phyloP scores from a whole-genome alignment of 2,113 vertebrate genomes.

The Nicator chloris region DNA sequence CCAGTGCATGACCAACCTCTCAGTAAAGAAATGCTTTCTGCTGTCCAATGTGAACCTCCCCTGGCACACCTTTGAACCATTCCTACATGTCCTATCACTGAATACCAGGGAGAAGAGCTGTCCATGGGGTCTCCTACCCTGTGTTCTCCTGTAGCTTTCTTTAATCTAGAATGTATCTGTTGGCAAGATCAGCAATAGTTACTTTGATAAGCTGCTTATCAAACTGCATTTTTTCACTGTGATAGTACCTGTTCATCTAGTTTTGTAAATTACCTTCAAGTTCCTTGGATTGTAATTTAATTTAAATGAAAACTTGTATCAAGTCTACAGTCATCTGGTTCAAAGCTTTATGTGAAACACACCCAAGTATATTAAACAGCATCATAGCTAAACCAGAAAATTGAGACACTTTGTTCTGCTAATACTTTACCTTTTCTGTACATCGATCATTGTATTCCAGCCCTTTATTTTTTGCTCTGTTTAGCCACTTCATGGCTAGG shows the following conservation, averaged over 20 bases:
- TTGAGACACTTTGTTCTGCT: neutral
- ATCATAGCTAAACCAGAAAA: neutral
- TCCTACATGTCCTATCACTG: neutral
- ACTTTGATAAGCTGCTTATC: neutral
- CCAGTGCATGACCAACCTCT: neutral
- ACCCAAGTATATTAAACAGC: neutral
- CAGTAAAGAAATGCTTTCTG: neutral
- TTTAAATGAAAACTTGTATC: neutral
- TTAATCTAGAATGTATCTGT: neutral
- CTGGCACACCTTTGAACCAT: neutral
- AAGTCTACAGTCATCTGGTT: neutral
- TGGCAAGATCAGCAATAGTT: neutral
- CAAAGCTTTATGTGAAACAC: neutral
- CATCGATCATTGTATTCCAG: neutral
- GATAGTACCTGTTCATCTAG: neutral
- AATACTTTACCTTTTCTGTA: neutral
- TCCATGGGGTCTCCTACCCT: neutral
- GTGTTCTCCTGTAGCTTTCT: neutral
- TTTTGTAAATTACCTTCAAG: neutral
- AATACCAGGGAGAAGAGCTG: neutral
- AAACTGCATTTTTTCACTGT: neutral
- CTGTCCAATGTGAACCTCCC: neutral
- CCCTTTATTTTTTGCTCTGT: neutral
- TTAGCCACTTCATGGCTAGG: neutral
- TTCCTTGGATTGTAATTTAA: neutral